Base-by-base conservation (phyloP, 1,140 invertebrate genomes). In the Trichoplusia ni region DNA sequence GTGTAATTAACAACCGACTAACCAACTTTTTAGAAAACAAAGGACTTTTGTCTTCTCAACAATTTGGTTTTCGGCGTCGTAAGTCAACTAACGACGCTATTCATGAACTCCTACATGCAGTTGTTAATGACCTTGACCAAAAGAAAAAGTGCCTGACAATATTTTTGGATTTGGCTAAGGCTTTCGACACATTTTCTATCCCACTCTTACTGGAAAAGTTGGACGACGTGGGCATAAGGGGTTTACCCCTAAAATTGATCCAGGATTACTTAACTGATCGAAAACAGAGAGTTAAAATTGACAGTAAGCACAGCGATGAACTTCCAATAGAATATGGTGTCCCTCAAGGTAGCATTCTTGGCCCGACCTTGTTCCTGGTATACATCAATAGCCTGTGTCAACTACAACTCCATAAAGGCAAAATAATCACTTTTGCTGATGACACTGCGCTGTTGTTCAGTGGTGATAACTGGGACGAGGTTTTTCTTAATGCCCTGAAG, bases 41-140 rank as follows among this genome's bases (percentile, higher is more conserved):
- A 6, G 40, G 53, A 18, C 19, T 66, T 2, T 0, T 66, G 0
- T 42, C 49, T 0, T 2, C 14, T 9, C n/a, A 18, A 19, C 61
- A 64, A 16, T 64, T 9, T 14, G 49, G 49, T 19, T 64, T 54
- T 54, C 51, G 62, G 5, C 3, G 11, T 9, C 29, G 44, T 2
- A 31, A 4, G 7, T 51, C 35, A 2, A 65, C 63, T 8, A 38
- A 49, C 13, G 63, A 65, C 42, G 53, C 54, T 0, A 33, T 51
- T 1, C 42, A 18, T 1, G 40, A 37, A 0, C 23, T 64, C 1
- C 13, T 19, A 2, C 21, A 56, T 9, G 27, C 11, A 13, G 38
- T 64, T 1, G 13, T 35, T 1, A 9, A 6, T 1, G 25, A 23
- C 13, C 9, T 64, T 13, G 51, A 38, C 29, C 8, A 6, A 19